phyloP scores from a whole-genome alignment of 2,888 invertebrate genomes.

The Eupithecia dodoneata region DNA sequence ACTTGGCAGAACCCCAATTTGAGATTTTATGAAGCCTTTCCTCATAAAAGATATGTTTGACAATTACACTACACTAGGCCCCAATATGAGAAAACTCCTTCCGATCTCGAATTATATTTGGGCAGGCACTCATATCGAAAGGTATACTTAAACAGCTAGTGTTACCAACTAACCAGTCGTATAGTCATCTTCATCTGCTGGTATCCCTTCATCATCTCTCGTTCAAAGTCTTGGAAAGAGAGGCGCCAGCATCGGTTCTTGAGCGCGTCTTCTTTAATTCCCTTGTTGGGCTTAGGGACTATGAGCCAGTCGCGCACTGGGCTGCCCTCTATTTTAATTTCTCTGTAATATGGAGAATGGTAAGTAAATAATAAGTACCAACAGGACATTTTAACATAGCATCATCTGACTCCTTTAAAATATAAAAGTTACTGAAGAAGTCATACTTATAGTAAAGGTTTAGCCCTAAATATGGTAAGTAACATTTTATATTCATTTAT shows the following conservation, averaged over 20 bases:
- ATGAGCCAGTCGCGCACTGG: conserved; percentile 73
- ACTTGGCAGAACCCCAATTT: too few species aligned
- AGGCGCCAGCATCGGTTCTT: conserved; percentile 80
- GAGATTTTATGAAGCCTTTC: too few species aligned
- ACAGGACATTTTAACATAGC: too few species aligned
- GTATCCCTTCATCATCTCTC: conserved; percentile 74
- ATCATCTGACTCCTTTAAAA: too few species aligned
- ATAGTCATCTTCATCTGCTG: conserved; percentile 73
- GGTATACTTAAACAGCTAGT: neutral
- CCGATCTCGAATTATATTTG: neutral
- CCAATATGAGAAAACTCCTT: neutral
- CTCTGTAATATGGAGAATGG: conserved; percentile 2
- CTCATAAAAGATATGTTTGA: too few species aligned
- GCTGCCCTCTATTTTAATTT: conserved; percentile 46
- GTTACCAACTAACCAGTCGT: conserved; percentile 61
- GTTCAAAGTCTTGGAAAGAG: conserved; percentile 84
- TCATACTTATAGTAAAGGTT: too few species aligned
- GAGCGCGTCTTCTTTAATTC: conserved; percentile 43
- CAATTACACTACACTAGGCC: neutral
- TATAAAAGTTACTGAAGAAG: too few species aligned
- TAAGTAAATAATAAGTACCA: neutral
- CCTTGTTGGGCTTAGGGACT: conserved; percentile 80
- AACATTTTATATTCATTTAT: too few species aligned
- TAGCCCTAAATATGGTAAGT: too few species aligned
- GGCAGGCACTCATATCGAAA: neutral